Base-by-base conservation (phyloP, 2,113 vertebrate genomes). In the Urocitellus parryii region DNA sequence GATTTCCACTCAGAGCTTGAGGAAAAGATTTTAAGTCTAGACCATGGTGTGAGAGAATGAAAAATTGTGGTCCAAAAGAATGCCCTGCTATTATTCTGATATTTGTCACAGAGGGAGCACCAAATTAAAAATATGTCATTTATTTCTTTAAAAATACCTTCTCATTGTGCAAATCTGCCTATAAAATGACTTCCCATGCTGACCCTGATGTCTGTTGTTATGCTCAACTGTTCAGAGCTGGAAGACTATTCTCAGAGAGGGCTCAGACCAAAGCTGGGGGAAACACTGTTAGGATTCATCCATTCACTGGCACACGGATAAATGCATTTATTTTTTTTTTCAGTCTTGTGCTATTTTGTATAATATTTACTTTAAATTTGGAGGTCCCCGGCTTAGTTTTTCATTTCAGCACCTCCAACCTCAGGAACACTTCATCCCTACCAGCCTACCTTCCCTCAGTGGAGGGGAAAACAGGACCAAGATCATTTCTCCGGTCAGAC, bases 351-450 rank as follows among this genome's bases (percentile, higher is more conserved):
- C 93, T 73, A 92, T 95, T 98, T 97, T 87, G 32, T 96, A 70
- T 95, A 94, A 93, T 97, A 89, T 96, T 90, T 96, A 73, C 92
- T 92, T 80, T 98, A 97, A 96, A 96, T 97, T 96, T 97, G 76
- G 48, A 92, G 89, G 76, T 70, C 88, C 85, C 80, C 0, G 95
- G 79, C 79, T 20, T 63, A 98, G 94, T 89, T 96, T 97, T 98
- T 97, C 93, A 9, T 65, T 82, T 95, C 17, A 25, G 37, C 58
- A 78, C n/a, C 45, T 77, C 78, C 14, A n/a, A 24, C 58, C 65
- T 78, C 32, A 37, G 42, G 37, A 93, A 27, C 11, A 58, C 22
- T 56, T 18, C 8, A 8, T 34, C 4, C 9, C 34, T 2, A 25
- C 12, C 53, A 34, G 24, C 2, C 22, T 53, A 22, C 32, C 20